A percentile compares a stretch with the other conserved stretches of the same genome.
Conservation (phyloP, 1,140 invertebrate genomes). For the Cydia fagiglandana region DNA sequence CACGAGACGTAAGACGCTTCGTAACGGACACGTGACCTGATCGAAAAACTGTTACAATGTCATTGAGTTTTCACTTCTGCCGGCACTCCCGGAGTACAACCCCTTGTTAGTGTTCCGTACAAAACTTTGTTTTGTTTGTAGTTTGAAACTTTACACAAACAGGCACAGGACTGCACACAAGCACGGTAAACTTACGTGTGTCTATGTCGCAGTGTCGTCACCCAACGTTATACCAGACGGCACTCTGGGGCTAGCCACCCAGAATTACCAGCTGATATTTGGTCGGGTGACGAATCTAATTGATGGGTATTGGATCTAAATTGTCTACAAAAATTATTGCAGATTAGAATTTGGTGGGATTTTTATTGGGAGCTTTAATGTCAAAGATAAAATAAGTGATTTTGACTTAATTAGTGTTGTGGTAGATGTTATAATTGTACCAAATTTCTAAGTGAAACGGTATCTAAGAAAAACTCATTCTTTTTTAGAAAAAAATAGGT, state of each 20-base stretch:
- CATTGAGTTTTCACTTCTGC: too few species aligned
- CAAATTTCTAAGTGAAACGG: too few species aligned
- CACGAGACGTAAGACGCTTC: too few species aligned
- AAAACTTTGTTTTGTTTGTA: too few species aligned
- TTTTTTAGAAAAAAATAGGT: too few species aligned
- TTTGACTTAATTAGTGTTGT: too few species aligned
- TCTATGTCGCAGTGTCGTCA: slow-evolving; percentile 46
- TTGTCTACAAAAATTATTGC: background rate
- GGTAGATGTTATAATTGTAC: too few species aligned
- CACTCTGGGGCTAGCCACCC: slow-evolving; percentile 88
- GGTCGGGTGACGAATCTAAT: slow-evolving; percentile 65
- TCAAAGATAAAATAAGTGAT: background rate
- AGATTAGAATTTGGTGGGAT: slow-evolving; percentile 12
- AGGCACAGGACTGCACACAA: slow-evolving; percentile 42
- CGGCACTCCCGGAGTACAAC: too few species aligned
- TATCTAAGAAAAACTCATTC: too few species aligned
- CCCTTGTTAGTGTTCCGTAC: too few species aligned
- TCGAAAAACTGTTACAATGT: too few species aligned
- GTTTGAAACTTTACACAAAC: background rate
- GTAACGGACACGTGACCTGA: too few species aligned
- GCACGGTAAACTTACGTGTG: slow-evolving; percentile 44
- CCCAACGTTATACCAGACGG: slow-evolving; percentile 86
- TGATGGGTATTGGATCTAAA: background rate
- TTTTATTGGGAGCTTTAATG: background rate
- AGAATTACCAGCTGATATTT: slow-evolving; percentile 99